phyloP scores from a whole-genome alignment of 2,888 invertebrate genomes.

The Eulithis prunata region DNA sequence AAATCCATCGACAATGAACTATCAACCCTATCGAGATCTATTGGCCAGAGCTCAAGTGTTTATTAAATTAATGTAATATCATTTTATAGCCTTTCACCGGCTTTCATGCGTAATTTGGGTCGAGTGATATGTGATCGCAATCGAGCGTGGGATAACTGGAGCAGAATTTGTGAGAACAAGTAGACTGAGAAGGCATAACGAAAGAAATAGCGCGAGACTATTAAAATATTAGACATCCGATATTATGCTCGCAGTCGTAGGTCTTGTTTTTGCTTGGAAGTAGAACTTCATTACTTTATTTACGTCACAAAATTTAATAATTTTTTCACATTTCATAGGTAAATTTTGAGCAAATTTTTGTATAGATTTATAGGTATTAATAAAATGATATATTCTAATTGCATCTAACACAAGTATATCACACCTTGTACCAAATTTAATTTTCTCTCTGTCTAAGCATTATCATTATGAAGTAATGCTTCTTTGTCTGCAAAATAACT shows the following conservation, averaged over 20 bases:
- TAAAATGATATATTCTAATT: too few species aligned
- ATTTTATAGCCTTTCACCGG: conserved; percentile 66
- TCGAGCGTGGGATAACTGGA: conserved; percentile 70
- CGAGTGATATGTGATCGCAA: conserved; percentile 76
- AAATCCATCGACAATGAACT: conserved; percentile 1
- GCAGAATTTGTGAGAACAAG: conserved; percentile 72
- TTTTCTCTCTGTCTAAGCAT: conserved; percentile 13
- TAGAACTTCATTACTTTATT: background rate
- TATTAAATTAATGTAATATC: conserved; percentile 33
- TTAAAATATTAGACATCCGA: conserved; percentile 43
- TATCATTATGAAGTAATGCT: conserved; percentile 11
- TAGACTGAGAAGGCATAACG: conserved; percentile 74
- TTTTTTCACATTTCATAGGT: too few species aligned
- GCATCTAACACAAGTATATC: too few species aligned
- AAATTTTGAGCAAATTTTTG: too few species aligned
- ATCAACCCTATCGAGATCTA: conserved; percentile 20
- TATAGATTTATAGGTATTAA: too few species aligned
- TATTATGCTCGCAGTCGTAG: conserved; percentile 1
- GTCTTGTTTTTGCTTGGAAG: background rate
- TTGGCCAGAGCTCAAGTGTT: conserved; percentile 39
- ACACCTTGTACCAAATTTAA: too few species aligned
- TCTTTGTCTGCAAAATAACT: conserved; percentile 47
- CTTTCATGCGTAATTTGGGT: conserved; percentile 68
- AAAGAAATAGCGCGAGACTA: conserved; percentile 71
- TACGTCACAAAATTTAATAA: too few species aligned